Conservation (phyloP, 2,113 vertebrate genomes). For the Sciurus niger region DNA sequence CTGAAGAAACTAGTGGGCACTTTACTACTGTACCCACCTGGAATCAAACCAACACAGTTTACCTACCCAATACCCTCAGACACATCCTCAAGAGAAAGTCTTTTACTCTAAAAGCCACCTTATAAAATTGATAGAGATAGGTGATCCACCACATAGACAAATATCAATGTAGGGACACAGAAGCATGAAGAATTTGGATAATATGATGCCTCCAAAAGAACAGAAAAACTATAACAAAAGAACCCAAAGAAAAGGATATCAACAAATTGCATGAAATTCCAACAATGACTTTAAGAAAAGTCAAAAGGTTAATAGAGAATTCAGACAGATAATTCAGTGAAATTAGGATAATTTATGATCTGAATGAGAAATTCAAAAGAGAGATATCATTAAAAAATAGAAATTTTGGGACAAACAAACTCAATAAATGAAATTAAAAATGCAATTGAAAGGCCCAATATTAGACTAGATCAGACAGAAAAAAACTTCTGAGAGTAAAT, state of each 20-base stretch:
- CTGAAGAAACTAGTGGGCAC: not conserved
- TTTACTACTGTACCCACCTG: not conserved
- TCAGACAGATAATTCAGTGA: not conserved
- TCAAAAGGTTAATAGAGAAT: not conserved
- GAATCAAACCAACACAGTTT: not conserved
- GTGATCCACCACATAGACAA: too few species aligned
- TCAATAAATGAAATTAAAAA: constrained; percentile 10
- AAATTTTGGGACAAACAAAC: not conserved
- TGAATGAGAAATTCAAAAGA: not conserved
- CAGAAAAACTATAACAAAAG: too few species aligned
- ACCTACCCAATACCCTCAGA: not conserved
- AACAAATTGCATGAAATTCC: not conserved
- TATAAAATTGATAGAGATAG: not conserved
- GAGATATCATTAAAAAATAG: not conserved
- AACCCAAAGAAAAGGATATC: not conserved
- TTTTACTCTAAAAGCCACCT: not conserved
- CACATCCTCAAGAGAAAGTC: not conserved
- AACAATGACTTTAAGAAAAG: not conserved
- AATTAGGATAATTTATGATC: not conserved
- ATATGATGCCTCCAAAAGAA: too few species aligned
- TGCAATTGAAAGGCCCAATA: not conserved
- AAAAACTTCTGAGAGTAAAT: not conserved
- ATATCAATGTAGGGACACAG: too few species aligned
- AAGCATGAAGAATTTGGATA: too few species aligned
- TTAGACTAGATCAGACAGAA: not conserved